These are phyloP conservation scores for Malachius bipustulatus DNA, from an alignment of 2,888 invertebrate species.

Conservation along the genomic window DNA sequence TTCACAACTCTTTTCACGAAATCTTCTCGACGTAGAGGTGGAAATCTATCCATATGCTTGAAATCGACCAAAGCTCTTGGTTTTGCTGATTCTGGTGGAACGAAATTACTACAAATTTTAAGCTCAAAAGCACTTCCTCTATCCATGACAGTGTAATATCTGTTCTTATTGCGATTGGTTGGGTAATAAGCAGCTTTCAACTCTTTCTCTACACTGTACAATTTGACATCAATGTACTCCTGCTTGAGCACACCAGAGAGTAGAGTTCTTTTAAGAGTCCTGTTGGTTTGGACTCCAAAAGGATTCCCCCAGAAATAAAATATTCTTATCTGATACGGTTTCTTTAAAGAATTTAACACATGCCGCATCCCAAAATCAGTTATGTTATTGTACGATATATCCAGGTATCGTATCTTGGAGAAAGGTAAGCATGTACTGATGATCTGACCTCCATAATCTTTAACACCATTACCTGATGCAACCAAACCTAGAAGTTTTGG, in stretches of 20 bases:
- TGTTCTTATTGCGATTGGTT: constrained; percentile 39
- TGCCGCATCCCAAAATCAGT: constrained; percentile 42
- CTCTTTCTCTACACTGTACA: constrained; percentile 34
- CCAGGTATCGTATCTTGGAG: constrained; percentile 45
- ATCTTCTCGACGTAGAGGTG: constrained; percentile 19
- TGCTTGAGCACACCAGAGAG: constrained; percentile 33
- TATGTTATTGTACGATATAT: constrained; percentile 45
- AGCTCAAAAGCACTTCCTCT: constrained; percentile 33
- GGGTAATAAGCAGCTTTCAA: constrained; percentile 36
- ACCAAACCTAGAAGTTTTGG: constrained; percentile 43
- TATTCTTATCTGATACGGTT: constrained; percentile 35
- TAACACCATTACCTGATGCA: constrained; percentile 45
- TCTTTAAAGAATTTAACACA: constrained; percentile 45
- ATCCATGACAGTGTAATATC: constrained; percentile 44
- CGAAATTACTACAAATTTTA: constrained; percentile 28
- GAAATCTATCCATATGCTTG: constrained; percentile 27
- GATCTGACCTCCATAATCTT: constrained; percentile 46
- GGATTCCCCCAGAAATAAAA: constrained; percentile 38
- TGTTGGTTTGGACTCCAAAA: constrained; percentile 28
- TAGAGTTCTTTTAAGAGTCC: constrained; percentile 35
- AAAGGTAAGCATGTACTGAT: constrained; percentile 45
- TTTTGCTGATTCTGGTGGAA: constrained; percentile 22
- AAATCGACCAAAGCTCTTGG: constrained; percentile 27
- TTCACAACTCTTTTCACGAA: constrained; percentile 1
- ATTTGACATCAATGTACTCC: constrained; percentile 36